phyloP scores from a whole-genome alignment of 2,113 vertebrate genomes.

The Misgurnus anguillicaudatus region DNA sequence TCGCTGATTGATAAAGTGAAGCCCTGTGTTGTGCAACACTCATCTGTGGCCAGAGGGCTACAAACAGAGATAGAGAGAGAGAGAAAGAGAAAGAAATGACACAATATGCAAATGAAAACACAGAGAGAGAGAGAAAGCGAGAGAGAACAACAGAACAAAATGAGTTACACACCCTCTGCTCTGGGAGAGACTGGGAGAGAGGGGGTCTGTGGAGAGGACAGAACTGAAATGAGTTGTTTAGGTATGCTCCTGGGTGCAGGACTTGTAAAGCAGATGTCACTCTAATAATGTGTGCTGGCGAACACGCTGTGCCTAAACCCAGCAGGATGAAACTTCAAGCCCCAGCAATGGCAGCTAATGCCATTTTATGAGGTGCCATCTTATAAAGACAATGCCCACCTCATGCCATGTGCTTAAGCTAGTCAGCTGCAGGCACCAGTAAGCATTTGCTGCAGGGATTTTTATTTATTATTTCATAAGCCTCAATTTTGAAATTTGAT shows the following conservation, averaged over 20 bases:
- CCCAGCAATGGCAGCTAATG: slow-evolving; percentile 89
- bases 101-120: slow-evolving; percentile 44
- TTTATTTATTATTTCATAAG: slow-evolving; percentile 94
- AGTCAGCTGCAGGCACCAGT: slow-evolving; percentile 82
- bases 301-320: slow-evolving; percentile 87
- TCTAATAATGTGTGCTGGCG: slow-evolving; percentile 96
- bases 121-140: slow-evolving; percentile 26
- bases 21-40: slow-evolving; percentile 79
- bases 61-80: slow-evolving; percentile 67
- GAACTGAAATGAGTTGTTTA: slow-evolving; percentile 85
- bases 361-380: slow-evolving; percentile 93
- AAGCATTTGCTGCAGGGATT: slow-evolving; percentile 86
- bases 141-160: slow-evolving; percentile 35
- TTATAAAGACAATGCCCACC: slow-evolving; percentile 83
- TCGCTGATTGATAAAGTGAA: slow-evolving; percentile 82
- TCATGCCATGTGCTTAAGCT: slow-evolving; percentile 84
- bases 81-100: slow-evolving; percentile 29
- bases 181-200: slow-evolving; percentile 45
- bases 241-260: slow-evolving; percentile 85
- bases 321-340: slow-evolving; percentile 89
- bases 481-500: slow-evolving; percentile 89
- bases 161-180: slow-evolving; percentile 46
- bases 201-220: slow-evolving; percentile 72
- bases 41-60: slow-evolving; percentile 88
- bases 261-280: slow-evolving; percentile 91